Percentiles rank a stretch among this genome's conserved stretches.
Evolutionary conservation across 2,888 invertebrate species (phyloP).

Genomic region (Pristionchus mayeri): DNA sequence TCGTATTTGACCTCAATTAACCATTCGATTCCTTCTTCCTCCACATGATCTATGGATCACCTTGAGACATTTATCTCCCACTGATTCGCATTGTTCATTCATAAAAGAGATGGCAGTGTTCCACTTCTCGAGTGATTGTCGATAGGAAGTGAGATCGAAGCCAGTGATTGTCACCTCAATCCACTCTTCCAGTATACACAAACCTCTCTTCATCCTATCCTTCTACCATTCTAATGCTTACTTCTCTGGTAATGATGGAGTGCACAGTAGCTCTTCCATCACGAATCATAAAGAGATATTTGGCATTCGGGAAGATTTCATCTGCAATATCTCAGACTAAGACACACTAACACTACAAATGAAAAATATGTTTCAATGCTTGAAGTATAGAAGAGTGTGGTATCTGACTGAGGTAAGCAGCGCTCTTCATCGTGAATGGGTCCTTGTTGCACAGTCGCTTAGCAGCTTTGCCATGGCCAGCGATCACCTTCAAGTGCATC

Average conservation of each 20-base stretch:
- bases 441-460: constrained; percentile 95
- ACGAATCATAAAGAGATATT: constrained; percentile 97
- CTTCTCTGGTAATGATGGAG: constrained; percentile 94
- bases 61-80: constrained; percentile 69
- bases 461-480: constrained; percentile 94
- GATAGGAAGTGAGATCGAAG: constrained; percentile 93
- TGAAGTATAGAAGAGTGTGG: neutral
- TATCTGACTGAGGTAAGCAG: constrained; percentile 85
- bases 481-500: constrained; percentile 81
- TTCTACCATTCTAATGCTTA: too few species aligned
- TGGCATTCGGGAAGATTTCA: constrained; percentile 95
- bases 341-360: too few species aligned
- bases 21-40: constrained; percentile 74
- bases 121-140: constrained; percentile 95
- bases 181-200: too few species aligned
- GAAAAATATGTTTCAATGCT: too few species aligned
- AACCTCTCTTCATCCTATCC: too few species aligned
- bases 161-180: constrained; percentile 86
- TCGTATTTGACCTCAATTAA: constrained; percentile 89
- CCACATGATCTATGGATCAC: constrained; percentile 51
- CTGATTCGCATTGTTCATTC: constrained; percentile 88
- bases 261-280: constrained; percentile 98
- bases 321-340: constrained; percentile 76
- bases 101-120: constrained; percentile 86
- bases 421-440: constrained; percentile 96